Percentiles rank a stretch among this genome's conserved stretches.
phyloP scores from a whole-genome alignment of 1,140 invertebrate species.

The Nasonia giraulti region DNA sequence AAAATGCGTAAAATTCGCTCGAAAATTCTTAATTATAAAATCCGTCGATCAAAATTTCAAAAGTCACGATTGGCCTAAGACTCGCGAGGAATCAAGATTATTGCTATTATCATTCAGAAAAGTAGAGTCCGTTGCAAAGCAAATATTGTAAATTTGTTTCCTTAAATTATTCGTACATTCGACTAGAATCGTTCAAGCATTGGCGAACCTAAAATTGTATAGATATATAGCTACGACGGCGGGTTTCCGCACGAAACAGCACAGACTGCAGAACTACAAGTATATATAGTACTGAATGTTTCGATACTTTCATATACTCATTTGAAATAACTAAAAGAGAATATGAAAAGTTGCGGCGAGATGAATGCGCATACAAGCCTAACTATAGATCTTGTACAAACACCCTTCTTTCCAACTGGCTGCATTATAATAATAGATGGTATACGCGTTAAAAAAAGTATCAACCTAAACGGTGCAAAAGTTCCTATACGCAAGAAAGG shows the following conservation, averaged over 20 bases:
- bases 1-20: background rate
- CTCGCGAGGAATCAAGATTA: constrained; percentile 24
- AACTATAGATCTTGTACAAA: too few species aligned
- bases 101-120: constrained; percentile 13
- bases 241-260: background rate
- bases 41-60: background rate
- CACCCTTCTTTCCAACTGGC: too few species aligned
- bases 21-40: constrained; percentile 1
- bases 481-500: background rate
- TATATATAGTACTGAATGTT: background rate
- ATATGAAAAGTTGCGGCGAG: too few species aligned
- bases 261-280: too few species aligned
- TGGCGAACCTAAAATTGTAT: background rate
- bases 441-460: too few species aligned
- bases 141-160: background rate
- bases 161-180: background rate
- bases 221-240: too few species aligned
- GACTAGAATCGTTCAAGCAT: background rate
- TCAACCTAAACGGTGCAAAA: background rate
- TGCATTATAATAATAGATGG: too few species aligned
- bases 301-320: background rate
- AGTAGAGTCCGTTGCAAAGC: background rate
- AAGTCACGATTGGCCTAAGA: background rate
- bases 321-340: too few species aligned
- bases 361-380: too few species aligned